phyloP scores from a whole-genome alignment of 2,888 invertebrate species.

The Lasioglossum vierecki region DNA sequence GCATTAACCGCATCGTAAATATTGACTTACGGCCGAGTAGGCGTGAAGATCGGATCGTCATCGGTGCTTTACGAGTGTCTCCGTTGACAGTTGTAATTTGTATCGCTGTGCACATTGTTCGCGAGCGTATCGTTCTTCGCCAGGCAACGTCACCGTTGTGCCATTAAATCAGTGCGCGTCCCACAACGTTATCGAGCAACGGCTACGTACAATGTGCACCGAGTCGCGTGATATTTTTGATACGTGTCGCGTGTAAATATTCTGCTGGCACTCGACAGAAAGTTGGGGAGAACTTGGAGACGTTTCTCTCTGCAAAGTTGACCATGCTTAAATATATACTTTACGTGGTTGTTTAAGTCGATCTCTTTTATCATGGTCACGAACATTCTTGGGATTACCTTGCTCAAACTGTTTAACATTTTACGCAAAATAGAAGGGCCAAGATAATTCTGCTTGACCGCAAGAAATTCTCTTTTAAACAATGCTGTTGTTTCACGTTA shows the following conservation, averaged over 20 bases:
- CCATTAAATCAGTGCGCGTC: conserved; percentile 46
- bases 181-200: conserved; percentile 38
- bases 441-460: not conserved
- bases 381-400: too few relatives aligned
- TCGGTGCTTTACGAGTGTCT: conserved; percentile 53
- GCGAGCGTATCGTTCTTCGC: conserved; percentile 29
- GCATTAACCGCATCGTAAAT: conserved; percentile 66
- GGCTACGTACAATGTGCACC: conserved; percentile 4
- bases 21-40: conserved; percentile 60
- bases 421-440: not conserved
- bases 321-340: not conserved
- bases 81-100: conserved; percentile 62
- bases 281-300: not conserved
- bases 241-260: not conserved
- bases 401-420: not conserved
- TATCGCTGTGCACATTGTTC: conserved; percentile 49
- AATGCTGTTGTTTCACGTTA: not conserved
- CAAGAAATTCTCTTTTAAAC: not conserved
- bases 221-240: not conserved
- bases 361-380: too few relatives aligned
- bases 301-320: not conserved
- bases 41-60: conserved; percentile 63
- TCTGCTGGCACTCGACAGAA: not conserved
- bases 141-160: conserved; percentile 18
- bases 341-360: not conserved